Evolutionary conservation across 2,888 invertebrate genomes (phyloP), one percentile per base, ranked within the genome.

Genomic region (Mechanitis messenoides): DNA sequence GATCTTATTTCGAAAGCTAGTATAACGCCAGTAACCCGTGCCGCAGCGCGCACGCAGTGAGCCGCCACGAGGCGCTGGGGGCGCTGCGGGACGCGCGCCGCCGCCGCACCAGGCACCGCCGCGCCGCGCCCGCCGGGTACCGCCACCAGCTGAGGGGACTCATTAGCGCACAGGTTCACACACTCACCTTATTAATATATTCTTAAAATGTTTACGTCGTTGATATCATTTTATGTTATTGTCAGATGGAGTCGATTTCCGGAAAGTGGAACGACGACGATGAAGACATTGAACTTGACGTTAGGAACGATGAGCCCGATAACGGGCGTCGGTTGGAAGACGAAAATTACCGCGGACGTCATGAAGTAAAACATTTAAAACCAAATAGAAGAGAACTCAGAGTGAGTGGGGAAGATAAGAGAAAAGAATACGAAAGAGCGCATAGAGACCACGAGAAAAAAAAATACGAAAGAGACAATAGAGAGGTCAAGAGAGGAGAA

Each of bases 41-140:
- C 6, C 9, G 42, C 9, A 42, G 42, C 11, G 42, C 11, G 42
- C 9, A 9, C 7, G 42, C 11, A 3, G 42, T 9, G 11, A 3
- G 7, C 42, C 42, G 42, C 3, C 9, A 9, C 11, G 42, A 42
- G 3, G 42, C 9, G 6, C 72, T 92, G 68, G 86, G 90, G 3
- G 88, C 90, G 71, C 85, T 92, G 75, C 87, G 93, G 55, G 90
- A 93, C 76, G 90, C 92, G 76, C 92, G 91, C 79, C 87, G 93
- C 12, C 85, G 93, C 20, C 86, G 92, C 70, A 77, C 91, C 55
- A 92, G 92, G 78, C 92, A 93, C 77, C 86, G 91, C 66, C 92
- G 92, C 42, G 90, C 92, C 58, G 90, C 91, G 57, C 91, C 91
- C 56, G 83, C 87, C 6, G 87, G 87, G 77, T 91, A 93, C 73